phyloP scores from a whole-genome alignment of 1,140 invertebrate genomes.

The Harpegnathos saltator region DNA sequence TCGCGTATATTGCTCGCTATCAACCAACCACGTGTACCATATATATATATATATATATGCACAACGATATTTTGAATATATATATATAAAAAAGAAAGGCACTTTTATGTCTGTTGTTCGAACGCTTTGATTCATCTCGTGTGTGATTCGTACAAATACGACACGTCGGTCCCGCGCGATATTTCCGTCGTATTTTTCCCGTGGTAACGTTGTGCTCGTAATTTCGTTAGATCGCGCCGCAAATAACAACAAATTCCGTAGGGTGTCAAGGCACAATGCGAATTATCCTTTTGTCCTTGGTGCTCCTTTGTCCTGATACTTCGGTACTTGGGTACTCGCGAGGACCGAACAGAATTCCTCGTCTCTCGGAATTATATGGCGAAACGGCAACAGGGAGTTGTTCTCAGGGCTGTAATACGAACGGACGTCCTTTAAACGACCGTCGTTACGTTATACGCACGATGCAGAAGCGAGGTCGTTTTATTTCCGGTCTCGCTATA shows the following conservation, averaged over 20 bases:
- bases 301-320: slow-evolving; percentile 69
- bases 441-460: slow-evolving; percentile 27
- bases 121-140: background rate
- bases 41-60: no score
- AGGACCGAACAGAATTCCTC: slow-evolving; percentile 66
- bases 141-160: background rate
- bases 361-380: slow-evolving; percentile 67
- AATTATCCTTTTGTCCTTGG: slow-evolving; percentile 71
- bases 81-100: background rate
- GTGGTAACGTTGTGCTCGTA: slow-evolving; percentile 34
- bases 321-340: slow-evolving; percentile 59
- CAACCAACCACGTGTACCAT: no score
- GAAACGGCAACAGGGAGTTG: slow-evolving; percentile 60
- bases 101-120: no score
- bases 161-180: background rate
- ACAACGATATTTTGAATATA: no score
- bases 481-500: background rate
- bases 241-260: slow-evolving; percentile 54
- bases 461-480: background rate
- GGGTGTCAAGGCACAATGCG: slow-evolving; percentile 62
- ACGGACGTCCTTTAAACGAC: slow-evolving; percentile 37
- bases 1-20: no score
- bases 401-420: slow-evolving; percentile 68
- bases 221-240: slow-evolving; percentile 43
- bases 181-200: slow-evolving; percentile 15